Base-by-base conservation (phyloP, 2,113 vertebrate species). In the Upupa epops region DNA sequence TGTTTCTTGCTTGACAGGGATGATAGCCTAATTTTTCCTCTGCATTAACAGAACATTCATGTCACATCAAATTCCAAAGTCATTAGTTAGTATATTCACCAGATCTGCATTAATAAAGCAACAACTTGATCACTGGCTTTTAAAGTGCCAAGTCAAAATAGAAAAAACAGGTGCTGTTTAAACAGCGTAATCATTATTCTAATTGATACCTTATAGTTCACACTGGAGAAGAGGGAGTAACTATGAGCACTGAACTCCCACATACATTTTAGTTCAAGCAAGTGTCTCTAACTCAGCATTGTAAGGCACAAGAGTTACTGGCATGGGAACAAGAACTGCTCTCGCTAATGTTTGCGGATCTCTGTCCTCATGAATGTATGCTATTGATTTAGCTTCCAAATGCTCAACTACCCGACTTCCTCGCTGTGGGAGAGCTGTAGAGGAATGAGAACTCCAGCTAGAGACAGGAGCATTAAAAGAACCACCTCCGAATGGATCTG, bases 21-120 rank as follows among this genome's bases (percentile, higher is more conserved):
- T 91, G 69, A 90, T 78, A 74, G 79, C 71, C 84, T 87, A 56
- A 73, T 91, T 96, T 94, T 91, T 66, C 79, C 70, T 49, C 88
- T 49, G 92, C 37, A 72, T 87, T 74, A 96, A 89, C 36, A 90
- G 79, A 89, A 95, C 80, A 59, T 91, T 95, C 80, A 86, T 34
- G 46, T 95, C 86, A 86, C 71, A 96, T 82, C 72, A 95, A 94
- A 96, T 94, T 85, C 94, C 25, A 8, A 92, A 94, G 80, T 89
- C 86, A 94, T 96, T 95, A 96, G 95, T 96, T 93, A 96, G 86
- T 93, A 90, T 79, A 97, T 94, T 91, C 94, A 96, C 58, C 84
- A 78, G 75, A 73, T 93, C 85, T 86, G 82, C 21, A 73, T 81
- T 94, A 96, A 95, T 95, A 96, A 94, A 86, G 74, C 36, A 86